Conservation (phyloP, 1,140 invertebrate species). For the Dendrolimus punctatus region DNA sequence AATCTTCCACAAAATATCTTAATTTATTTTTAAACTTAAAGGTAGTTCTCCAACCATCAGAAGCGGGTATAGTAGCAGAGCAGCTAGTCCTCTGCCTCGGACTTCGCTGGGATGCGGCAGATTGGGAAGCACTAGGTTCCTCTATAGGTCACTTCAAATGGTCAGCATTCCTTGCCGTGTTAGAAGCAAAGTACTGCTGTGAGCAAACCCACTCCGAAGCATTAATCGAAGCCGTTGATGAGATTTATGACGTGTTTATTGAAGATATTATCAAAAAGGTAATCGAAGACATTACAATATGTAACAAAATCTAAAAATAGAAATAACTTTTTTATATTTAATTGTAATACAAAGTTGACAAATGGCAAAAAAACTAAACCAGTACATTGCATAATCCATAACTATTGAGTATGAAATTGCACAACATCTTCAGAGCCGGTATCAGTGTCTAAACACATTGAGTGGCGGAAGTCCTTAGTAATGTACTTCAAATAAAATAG, state of each 20-base stretch:
- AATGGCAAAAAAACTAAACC: too few relatives aligned
- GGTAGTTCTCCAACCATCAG: constrained; percentile 77
- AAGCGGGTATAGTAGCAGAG: constrained; percentile 77
- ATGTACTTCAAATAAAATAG: too few relatives aligned
- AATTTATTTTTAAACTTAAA: constrained; percentile 26
- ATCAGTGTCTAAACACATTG: too few relatives aligned
- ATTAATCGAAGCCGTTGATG: constrained; percentile 80
- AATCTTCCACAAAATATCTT: not conserved
- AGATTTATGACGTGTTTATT: constrained; percentile 84
- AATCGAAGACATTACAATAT: constrained; percentile 6
- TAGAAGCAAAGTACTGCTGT: constrained; percentile 80
- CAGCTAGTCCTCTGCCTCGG: constrained; percentile 78
- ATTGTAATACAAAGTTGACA: too few relatives aligned
- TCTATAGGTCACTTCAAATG: constrained; percentile 77
- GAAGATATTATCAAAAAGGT: constrained; percentile 89
- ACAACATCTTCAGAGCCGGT: too few relatives aligned
- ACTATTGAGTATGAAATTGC: too few relatives aligned
- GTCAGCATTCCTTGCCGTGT: constrained; percentile 79
- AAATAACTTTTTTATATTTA: too few relatives aligned
- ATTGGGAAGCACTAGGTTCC: constrained; percentile 76
- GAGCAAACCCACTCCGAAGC: constrained; percentile 74
- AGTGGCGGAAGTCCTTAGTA: too few relatives aligned
- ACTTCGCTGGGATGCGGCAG: constrained; percentile 77
- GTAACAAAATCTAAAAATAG: too few relatives aligned
- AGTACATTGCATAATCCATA: too few relatives aligned